These are phyloP conservation scores for Campylomormyrus tamandua DNA, from an alignment of 2,113 vertebrate species.

Conservation along the genomic window DNA sequence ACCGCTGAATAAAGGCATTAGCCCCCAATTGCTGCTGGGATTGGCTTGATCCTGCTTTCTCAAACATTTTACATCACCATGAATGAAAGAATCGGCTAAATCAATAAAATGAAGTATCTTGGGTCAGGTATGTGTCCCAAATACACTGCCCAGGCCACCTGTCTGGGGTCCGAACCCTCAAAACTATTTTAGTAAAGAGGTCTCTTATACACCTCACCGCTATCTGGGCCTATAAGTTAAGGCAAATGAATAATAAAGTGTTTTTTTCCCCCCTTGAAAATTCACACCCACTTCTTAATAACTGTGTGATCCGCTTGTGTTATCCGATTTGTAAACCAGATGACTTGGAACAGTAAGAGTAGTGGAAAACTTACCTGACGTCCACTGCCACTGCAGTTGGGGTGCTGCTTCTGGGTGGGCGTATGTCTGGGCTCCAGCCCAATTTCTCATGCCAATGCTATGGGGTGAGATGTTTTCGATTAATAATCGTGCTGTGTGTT, in stretches of 20 bases:
- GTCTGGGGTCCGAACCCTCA: background rate
- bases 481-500: conserved; percentile 5
- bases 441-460: conserved; percentile 8
- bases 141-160: background rate
- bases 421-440: background rate
- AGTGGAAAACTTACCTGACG: conserved; percentile 8
- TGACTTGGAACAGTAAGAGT: conserved; percentile 11
- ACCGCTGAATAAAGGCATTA: background rate
- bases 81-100: background rate
- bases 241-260: conserved; percentile 2
- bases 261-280: background rate
- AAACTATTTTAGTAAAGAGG: background rate
- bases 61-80: background rate
- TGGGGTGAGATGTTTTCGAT: conserved; percentile 3
- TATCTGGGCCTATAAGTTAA: background rate
- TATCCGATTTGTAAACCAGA: conserved; percentile 14
- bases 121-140: background rate
- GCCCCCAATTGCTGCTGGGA: background rate
- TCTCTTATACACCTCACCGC: background rate
- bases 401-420: background rate
- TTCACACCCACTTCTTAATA: conserved; percentile 11
- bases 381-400: background rate
- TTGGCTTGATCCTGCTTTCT: background rate
- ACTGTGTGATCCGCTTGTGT: background rate
- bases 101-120: background rate